A percentile compares a stretch with the other conserved stretches of the same genome.
These are phyloP conservation scores for Corythornis vintsioides DNA, from an alignment of 2,113 vertebrate species.

Conservation along the genomic window DNA sequence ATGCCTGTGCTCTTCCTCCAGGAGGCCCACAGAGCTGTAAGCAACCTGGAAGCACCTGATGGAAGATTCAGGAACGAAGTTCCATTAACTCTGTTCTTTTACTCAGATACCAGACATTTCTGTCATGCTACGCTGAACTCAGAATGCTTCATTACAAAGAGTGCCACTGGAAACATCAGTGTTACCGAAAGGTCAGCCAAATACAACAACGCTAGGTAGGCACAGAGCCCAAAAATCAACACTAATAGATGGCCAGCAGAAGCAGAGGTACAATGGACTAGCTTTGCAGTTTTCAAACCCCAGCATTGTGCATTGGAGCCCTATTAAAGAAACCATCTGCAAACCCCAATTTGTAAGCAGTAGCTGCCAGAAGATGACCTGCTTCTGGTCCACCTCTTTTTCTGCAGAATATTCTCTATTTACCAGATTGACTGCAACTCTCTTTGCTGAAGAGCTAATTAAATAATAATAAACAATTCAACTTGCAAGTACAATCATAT, in stretches of 20 bases:
- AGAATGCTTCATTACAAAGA: not conserved
- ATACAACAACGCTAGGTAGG: conserved; percentile 25
- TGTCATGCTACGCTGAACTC: not conserved
- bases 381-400: conserved; percentile 10
- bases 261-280: conserved; percentile 31
- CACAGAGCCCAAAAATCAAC: conserved; percentile 28
- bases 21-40: not conserved
- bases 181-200: conserved; percentile 44
- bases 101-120: not conserved
- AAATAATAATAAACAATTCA: not conserved
- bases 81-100: not conserved
- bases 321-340: conserved; percentile 25
- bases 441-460: not conserved
- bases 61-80: not conserved
- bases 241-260: not conserved
- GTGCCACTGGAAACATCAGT: conserved; percentile 29
- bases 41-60: not conserved
- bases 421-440: not conserved
- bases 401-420: conserved; percentile 27
- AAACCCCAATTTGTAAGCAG: not conserved
- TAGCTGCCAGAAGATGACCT: not conserved
- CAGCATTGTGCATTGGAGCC: not conserved
- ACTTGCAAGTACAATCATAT: not conserved
- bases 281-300: conserved; percentile 40
- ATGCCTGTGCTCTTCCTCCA: not conserved